phyloP scores from a whole-genome alignment of 2,888 invertebrate genomes.

The Tipula helvola region DNA sequence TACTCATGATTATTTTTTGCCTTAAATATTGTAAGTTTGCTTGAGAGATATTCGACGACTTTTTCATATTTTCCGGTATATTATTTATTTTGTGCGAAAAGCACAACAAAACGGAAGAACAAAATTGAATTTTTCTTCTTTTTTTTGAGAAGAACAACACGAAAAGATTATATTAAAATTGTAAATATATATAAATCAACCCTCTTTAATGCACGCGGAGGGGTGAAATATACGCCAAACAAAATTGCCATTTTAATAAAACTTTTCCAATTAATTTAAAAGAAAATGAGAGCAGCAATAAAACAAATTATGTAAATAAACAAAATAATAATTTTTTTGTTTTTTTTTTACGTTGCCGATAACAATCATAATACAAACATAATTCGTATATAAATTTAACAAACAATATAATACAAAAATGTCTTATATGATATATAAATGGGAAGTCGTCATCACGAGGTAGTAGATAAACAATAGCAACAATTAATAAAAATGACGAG shows the following conservation, averaged over 20 bases:
- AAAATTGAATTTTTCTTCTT: background rate
- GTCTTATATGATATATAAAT: background rate
- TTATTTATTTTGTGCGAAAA: background rate
- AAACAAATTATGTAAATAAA: background rate
- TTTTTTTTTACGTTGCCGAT: background rate
- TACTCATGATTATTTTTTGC: background rate
- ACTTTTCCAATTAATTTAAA: conserved; percentile 4
- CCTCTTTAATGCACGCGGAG: background rate
- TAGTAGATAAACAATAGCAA: background rate
- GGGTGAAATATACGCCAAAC: background rate
- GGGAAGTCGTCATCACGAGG: background rate
- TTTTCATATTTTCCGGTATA: background rate
- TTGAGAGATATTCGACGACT: background rate
- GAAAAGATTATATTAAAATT: background rate
- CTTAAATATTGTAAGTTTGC: background rate
- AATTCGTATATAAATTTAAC: background rate
- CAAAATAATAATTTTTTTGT: background rate
- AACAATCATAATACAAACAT: background rate
- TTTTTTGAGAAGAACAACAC: background rate
- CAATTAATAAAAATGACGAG: background rate
- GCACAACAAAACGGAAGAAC: background rate
- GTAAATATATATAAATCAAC: background rate
- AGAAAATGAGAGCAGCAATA: background rate
- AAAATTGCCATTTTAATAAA: background rate
- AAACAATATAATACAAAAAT: too few relatives aligned